These are phyloP conservation scores for Himalopsyche kuldschensis DNA, from an alignment of 2,888 invertebrate species.

Conservation along the genomic window DNA sequence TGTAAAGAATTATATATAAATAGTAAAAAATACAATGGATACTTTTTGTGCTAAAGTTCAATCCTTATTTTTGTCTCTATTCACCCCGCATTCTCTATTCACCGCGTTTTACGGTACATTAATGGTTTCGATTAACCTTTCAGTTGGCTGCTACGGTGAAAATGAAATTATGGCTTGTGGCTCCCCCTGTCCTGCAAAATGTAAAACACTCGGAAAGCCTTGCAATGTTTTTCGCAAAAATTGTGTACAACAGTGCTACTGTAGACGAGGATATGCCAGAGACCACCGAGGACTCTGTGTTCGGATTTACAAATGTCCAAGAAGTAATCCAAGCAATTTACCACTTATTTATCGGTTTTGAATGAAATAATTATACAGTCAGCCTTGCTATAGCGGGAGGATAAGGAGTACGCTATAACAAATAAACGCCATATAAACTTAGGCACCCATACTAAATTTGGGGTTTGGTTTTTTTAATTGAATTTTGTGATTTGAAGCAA, in stretches of 20 bases:
- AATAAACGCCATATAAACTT: too few species aligned
- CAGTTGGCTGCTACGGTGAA: constrained; percentile 26
- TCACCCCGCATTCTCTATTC: too few species aligned
- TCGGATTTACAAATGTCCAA: constrained; percentile 27
- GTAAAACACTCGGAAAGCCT: constrained; percentile 24
- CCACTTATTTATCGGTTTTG: background rate
- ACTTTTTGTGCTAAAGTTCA: too few species aligned
- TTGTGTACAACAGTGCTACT: constrained; percentile 35
- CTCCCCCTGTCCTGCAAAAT: constrained; percentile 31
- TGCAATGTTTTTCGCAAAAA: constrained; percentile 21
- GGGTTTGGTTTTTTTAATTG: too few species aligned
- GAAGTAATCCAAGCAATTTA: background rate
- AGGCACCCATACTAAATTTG: too few species aligned
- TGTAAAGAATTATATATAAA: too few species aligned
- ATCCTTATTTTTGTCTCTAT: too few species aligned
- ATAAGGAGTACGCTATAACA: too few species aligned
- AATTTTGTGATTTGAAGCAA: too few species aligned
- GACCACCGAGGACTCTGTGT: constrained; percentile 33
- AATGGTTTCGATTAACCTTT: background rate
- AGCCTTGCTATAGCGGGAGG: too few species aligned
- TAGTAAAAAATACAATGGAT: too few species aligned
- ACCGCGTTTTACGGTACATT: too few species aligned
- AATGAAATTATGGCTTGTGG: constrained; percentile 33
- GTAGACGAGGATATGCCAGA: constrained; percentile 31
- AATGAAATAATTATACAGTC: background rate